Base-by-base conservation (phyloP, 2,797 vertebrate species). In the Onychomys torridus region DNA sequence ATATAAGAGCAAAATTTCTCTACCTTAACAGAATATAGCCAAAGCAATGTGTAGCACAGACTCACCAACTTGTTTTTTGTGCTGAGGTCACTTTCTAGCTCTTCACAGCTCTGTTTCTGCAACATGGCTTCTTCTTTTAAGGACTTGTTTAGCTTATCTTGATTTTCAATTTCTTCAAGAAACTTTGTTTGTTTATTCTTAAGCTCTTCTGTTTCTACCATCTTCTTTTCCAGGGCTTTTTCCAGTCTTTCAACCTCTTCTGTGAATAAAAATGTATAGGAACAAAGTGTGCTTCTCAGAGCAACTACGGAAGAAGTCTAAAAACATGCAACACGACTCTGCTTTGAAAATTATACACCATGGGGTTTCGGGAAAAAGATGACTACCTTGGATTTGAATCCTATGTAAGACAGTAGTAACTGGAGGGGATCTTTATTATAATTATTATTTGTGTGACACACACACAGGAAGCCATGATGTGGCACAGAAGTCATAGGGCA, bases 31-130 rank as follows among this genome's bases (percentile, higher is more conserved):
- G 67, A 92, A 76, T n/a, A 87, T 0, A 86, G 81, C 75, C 90
- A 95, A 61, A 59, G 8, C 65, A 73, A 79, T 59, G 52, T 83
- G 40, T 86, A 89, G 75, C 11, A 85, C 0, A 19, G 77, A 93
- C 99, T 98, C 98, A 99, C 99, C 98, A 99, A 95, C 85, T 99
- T 98, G 73, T 98, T 99, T 98, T 99, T 99, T 40, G 98, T 99
- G 86, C 97, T 98, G 96, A 99, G 96, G 87, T 99, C 98, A 93
- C 98, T 98, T 83, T 98, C 98, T 1, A 99, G 97, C n/a, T 99
- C 98, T 61, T 98, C 97, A 63, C 95, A 98, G 92, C 49, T 98
- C 65, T 97, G 98, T 93, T 98, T 99, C 65, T 99, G 98, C 37
- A 98, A 97, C 40, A 96, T 76, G 43, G 97, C 96, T 93, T 99